Evolutionary conservation across 1,140 invertebrate genomes (phyloP), one percentile per base, ranked within the genome.

Genomic region (Bactericera cockerelli): DNA sequence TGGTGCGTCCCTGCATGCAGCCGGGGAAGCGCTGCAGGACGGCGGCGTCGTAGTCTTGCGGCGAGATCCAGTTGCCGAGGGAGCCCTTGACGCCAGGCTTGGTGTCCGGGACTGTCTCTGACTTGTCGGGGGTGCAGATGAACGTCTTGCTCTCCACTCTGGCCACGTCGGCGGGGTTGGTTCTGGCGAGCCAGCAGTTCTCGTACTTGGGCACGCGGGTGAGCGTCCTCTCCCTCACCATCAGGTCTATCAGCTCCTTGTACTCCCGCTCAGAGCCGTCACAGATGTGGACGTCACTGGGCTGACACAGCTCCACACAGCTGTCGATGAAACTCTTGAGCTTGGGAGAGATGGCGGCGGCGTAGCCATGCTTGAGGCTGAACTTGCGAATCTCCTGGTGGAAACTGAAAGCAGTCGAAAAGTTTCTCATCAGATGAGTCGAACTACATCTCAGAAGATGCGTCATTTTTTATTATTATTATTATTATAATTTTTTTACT

Each of bases 151-250:
- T 91, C 71, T 99, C 97, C 0, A 99, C 95, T 31, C 97, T 79
- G 0, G 97, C 95, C 2, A 99, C 96, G 74, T 99, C 97, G 0
- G 84, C 85, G 1, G 96, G 95, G 74, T 99, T 96, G 1, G 96
- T 99, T 66, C 83, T 80, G 1, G 93, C 88, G 62, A 97, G 74
- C 86, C 88, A 98, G 69, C 92, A 97, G 71, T 98, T 97, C 53
- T 95, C 78, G 70, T 95, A 94, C 76, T 98, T 97, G 2, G 84
- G 81, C 63, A 96, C 70, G 6, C 79, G 74, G 49, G 82, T 77
- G 55, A 98, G 80, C 19, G 88, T 87, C 26, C 88, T 87, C 64
- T 79, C 76, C 57, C 82, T 76, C 61, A 83, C 75, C 70, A 93
- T 77, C 1, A 83, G 68, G 25, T 80, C 78, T 56, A 93, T 69